phyloP scores from a whole-genome alignment of 2,888 invertebrate genomes.

The Exocentrus adspersus region DNA sequence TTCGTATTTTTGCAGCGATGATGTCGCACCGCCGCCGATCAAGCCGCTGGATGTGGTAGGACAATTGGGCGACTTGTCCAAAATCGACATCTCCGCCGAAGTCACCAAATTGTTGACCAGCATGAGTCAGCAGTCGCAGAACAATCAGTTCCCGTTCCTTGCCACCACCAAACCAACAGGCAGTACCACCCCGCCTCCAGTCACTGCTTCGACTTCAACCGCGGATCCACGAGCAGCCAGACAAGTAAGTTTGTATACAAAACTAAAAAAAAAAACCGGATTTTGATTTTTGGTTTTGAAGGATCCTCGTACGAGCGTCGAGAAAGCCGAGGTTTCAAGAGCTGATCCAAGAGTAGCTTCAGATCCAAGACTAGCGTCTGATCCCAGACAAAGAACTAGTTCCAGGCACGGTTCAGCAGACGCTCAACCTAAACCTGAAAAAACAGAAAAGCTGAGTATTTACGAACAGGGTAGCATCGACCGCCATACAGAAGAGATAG shows the following conservation, averaged over 20 bases:
- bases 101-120: conserved; percentile 75
- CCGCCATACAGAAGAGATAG: conserved; percentile 68
- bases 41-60: conserved; percentile 71
- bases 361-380: conserved; percentile 39
- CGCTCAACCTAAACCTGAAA: conserved; percentile 51
- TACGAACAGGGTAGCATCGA: conserved; percentile 72
- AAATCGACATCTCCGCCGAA: conserved; percentile 78
- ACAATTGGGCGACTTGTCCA: conserved; percentile 75
- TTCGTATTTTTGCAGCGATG: conserved; percentile 16
- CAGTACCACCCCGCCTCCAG: conserved; percentile 6
- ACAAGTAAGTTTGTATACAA: conserved; percentile 39
- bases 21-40: conserved; percentile 55
- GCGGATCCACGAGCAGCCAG: conserved; percentile 38
- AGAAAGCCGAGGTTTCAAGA: conserved; percentile 28
- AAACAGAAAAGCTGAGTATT: conserved; percentile 66
- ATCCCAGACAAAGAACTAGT: conserved; percentile 39
- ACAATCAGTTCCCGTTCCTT: conserved; percentile 30
- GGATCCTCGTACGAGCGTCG: conserved; percentile 36
- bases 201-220: conserved; percentile 2
- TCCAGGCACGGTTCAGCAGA: conserved; percentile 48
- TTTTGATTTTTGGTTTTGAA: conserved; percentile 8
- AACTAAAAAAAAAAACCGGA: too few species aligned
- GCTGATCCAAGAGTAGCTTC: conserved; percentile 33
- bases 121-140: conserved; percentile 58
- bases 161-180: conserved; percentile 15